Percentiles rank a stretch among this genome's conserved stretches.
These are phyloP conservation scores for Resseliella maxima DNA, from an alignment of 2,888 invertebrate genomes.

Conservation along the genomic window DNA sequence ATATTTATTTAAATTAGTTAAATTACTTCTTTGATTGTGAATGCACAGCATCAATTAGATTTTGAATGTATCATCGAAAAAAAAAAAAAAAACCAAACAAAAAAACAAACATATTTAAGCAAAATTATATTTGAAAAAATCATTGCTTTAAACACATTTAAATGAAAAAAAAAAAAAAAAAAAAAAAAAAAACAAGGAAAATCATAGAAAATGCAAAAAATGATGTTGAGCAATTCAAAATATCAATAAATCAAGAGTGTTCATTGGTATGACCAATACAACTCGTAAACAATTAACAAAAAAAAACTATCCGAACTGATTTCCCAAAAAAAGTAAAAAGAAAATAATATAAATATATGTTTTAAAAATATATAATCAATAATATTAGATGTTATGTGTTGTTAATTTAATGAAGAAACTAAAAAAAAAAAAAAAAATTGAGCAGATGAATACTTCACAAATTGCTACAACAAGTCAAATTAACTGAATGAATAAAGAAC, in stretches of 20 bases:
- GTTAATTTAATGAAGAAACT: conserved; percentile 40
- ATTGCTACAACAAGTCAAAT: not conserved
- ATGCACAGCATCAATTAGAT: not conserved
- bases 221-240: not conserved
- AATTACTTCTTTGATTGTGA: not conserved
- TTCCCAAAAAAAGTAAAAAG: conserved; percentile 11
- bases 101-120: not conserved
- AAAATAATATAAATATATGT: not conserved
- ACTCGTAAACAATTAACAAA: no score
- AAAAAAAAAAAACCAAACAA: not conserved
- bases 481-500: conserved; percentile 49
- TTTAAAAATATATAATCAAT: conserved; percentile 47
- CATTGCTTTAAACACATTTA: conserved; percentile 14
- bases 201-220: conserved; percentile 26
- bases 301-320: no score
- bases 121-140: not conserved
- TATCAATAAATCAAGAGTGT: not conserved
- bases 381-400: conserved; percentile 54
- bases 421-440: not conserved
- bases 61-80: not conserved
- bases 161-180: not conserved
- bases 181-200: no score
- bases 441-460: conserved; percentile 1
- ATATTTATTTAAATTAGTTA: conserved; percentile 13
- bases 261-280: not conserved